Conservation (phyloP, 1,140 invertebrate genomes). For the Tetragonula clypearis region DNA sequence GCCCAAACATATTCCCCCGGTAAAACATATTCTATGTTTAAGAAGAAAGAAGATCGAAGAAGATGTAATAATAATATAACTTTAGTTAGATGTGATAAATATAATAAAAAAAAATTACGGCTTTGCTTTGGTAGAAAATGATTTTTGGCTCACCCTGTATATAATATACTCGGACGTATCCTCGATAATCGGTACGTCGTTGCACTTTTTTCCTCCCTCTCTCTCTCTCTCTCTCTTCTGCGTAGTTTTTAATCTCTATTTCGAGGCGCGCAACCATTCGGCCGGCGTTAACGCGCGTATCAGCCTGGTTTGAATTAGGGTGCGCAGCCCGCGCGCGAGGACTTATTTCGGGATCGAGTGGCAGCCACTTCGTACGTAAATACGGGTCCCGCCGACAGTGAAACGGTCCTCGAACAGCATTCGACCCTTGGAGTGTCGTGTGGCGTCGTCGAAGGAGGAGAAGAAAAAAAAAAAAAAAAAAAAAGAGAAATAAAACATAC, state of each 20-base stretch:
- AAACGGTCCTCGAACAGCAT: slow-evolving; percentile 34
- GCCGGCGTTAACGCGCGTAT: slow-evolving; percentile 30
- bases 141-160: no score
- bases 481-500: neutral
- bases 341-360: slow-evolving; percentile 64
- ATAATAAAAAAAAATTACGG: no score
- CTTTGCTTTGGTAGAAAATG: no score
- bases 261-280: slow-evolving; percentile 25
- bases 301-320: slow-evolving; percentile 31
- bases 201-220: neutral
- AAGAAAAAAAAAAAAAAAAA: neutral
- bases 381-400: slow-evolving; percentile 38
- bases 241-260: slow-evolving; percentile 48
- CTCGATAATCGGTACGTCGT: slow-evolving; percentile 35
- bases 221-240: neutral
- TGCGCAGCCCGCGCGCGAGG: slow-evolving; percentile 16
- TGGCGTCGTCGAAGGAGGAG: neutral
- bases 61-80: no score
- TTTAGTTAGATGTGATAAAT: no score
- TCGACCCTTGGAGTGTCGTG: slow-evolving; percentile 16
- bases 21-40: no score
- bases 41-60: no score
- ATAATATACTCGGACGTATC: neutral
- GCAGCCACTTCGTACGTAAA: slow-evolving; percentile 52
- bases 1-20: no score